Conservation (phyloP, 2,797 vertebrate genomes). For the Sebastes kiyomatsui region DNA sequence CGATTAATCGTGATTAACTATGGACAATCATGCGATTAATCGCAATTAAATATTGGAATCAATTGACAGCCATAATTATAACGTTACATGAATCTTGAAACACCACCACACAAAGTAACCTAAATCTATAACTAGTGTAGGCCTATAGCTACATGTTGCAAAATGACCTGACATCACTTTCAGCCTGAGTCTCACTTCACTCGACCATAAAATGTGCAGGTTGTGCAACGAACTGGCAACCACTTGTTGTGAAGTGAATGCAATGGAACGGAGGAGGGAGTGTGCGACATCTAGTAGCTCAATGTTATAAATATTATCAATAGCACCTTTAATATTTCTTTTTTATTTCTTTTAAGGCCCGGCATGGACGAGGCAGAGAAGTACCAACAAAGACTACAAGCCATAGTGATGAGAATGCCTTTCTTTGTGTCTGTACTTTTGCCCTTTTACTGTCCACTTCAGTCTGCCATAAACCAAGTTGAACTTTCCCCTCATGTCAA, state of each 20-base stretch:
- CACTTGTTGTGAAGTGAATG: not conserved
- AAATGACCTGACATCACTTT: no score
- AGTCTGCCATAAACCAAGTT: conserved; percentile 12
- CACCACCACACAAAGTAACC: no score
- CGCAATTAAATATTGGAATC: no score
- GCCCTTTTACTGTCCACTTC: conserved; percentile 14
- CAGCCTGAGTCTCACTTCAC: no score
- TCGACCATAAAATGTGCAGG: no score
- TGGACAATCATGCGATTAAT: no score
- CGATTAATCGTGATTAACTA: no score
- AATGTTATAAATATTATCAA: not conserved
- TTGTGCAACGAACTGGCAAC: not conserved
- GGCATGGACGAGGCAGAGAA: conserved; percentile 13
- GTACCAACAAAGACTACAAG: conserved; percentile 27
- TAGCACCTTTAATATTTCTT: not conserved
- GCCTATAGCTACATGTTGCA: no score
- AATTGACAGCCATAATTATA: no score
- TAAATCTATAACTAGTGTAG: no score
- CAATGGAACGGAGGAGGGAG: not conserved
- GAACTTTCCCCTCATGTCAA: conserved; percentile 37
- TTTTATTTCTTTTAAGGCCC: not conserved
- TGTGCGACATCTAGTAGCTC: accelerated
- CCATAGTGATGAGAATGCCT: conserved; percentile 1
- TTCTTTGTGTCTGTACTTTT: not conserved
- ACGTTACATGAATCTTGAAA: no score